Base-by-base conservation (phyloP, 92 coral and sea anemone species). In the Ricordea florida region DNA sequence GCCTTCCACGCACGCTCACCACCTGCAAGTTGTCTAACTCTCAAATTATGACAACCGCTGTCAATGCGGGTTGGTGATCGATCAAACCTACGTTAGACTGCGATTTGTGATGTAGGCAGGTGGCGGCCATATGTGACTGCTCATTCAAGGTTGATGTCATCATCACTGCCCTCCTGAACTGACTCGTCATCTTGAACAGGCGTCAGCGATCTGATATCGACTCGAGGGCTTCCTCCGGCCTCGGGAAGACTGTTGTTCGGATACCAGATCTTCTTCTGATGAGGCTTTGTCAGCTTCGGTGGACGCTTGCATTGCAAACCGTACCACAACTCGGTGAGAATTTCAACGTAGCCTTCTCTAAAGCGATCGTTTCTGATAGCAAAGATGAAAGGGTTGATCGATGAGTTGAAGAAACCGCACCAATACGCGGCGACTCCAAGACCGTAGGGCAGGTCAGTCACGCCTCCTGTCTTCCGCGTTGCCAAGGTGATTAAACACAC, bases 391-490 rank as follows among this genome's bases (percentile, higher is more conserved):
- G 97, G 97, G 64, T 91, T 87, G 13, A 89, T 28, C 5, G 93
- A 87, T 5, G 97, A 91, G 31, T 91, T 91, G 40, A 83, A 87
- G 28, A 83, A 91, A 0, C 97, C 97, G 33, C 97, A 87, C 97
- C 97, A 91, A 32, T 91, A 91, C 0, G 97, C 97, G 3, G 97
- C 97, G 0, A 91, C 93, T 0, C 97, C 97, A 40, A 91, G 82
- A 6, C 97, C 97, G 56, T 89, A 56, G 0, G 97, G 97, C 17
- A 91, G 70, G 6, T 87, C 60, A 14, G 56, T 55, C 0, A 91
- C 93, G 24, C 78, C n/a, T 8, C 43, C 89, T 0, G 80, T 72
- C 23, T 55, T 75, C 2, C 50, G 79, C 59, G 76, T 91, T 7
- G 97, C 97, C 30, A 91, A 68, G 23, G 80, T 62, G 9, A 87